Evolutionary conservation across 2,888 invertebrate species (phyloP), one percentile per base, ranked within the genome.

Genomic region (Alitta virens): DNA sequence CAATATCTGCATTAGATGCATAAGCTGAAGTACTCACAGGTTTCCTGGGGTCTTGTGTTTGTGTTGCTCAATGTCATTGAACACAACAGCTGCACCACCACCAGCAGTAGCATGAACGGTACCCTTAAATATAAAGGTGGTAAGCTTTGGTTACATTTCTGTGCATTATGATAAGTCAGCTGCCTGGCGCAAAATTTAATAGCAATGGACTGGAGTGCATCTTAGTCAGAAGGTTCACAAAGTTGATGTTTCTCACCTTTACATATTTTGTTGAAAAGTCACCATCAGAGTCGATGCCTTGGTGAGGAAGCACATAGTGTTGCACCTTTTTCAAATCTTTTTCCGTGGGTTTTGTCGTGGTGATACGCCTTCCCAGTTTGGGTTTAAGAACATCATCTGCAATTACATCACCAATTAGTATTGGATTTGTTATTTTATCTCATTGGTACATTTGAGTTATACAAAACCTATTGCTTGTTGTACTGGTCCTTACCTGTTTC

Each of bases 31-130:
- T 33, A 53, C 63, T 33, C 24, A 71, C 58, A 74, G 65, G 16
- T 74, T 73, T 0, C 79, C 80, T 1, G 80, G 80, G 14, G 78
- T 75, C 0, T 66, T 72, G 63, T 78, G 77, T 62, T 74, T 77
- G 60, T 96, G 80, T 77, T 90, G 89, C 80, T 99, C 98, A 1
- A 98, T 91, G 81, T 97, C 97, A 72, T 92, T 91, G 78, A 98
- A 95, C 26, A 96, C 89, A 0, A 98, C 86, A 76, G 97, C 94
- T 0, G 95, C 92, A 0, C 99, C 98, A 0, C 98, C 98, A 1
- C 93, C 91, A 62, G 90, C 89, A 0, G 98, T 98, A 0, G 93
- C 94, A 1, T 96, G 87, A 2, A 98, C 91, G 79, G 97, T 93
- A 16, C 91, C 97, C 88, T 90, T 73, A 42, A 78, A 71, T 46